A percentile compares a stretch with the other conserved stretches of the same genome.
Evolutionary conservation across 2,113 vertebrate genomes (phyloP).

Genomic region (Cynopterus brachyotis): DNA sequence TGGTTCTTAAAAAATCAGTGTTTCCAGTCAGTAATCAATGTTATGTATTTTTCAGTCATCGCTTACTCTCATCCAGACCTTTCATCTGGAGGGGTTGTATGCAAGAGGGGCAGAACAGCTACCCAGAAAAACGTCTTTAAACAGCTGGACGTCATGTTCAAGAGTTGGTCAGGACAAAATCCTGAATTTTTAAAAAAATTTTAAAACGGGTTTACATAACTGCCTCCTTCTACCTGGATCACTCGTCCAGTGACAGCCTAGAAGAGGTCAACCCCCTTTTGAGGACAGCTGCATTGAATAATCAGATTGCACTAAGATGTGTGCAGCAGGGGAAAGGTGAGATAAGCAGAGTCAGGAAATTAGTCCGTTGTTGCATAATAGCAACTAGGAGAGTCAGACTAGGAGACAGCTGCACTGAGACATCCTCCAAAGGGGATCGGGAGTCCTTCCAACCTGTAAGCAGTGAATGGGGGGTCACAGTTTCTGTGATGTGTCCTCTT

Average conservation of each 20-base stretch:
- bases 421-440: rapidly evolving
- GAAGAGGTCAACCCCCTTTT: neutral
- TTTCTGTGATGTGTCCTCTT: neutral
- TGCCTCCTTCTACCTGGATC: neutral
- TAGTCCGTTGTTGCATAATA: neutral
- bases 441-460: neutral
- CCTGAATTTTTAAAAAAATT: neutral
- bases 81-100: neutral
- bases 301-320: neutral
- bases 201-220: neutral
- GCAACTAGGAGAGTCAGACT: no score
- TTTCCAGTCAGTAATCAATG: neutral
- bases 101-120: neutral
- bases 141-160: neutral
- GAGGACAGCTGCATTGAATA: neutral
- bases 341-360: neutral
- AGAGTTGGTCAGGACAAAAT: neutral
- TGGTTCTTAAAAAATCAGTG: neutral
- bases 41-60: neutral
- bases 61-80: neutral
- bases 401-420: neutral
- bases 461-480: neutral
- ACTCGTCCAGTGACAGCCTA: neutral
- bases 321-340: neutral
- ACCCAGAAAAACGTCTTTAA: neutral